Percentiles rank a stretch among this genome's conserved stretches.
Evolutionary conservation across 1,140 invertebrate genomes (phyloP).

Genomic region (Drosophila bocki): DNA sequence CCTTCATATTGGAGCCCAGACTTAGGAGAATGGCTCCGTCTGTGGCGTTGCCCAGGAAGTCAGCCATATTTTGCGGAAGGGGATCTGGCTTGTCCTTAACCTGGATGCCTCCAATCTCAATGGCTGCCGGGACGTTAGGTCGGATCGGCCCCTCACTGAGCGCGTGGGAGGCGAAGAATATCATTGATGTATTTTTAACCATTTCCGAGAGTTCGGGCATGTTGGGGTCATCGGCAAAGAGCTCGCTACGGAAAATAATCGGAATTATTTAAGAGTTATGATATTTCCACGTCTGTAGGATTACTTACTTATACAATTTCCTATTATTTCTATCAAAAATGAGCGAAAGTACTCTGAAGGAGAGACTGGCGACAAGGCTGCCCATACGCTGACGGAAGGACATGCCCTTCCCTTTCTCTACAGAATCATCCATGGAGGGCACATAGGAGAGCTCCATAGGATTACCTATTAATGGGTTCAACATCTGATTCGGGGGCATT

Average conservation of each 20-base stretch:
- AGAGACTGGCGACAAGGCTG: conserved; percentile 3
- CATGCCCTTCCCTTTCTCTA: conserved; percentile 20
- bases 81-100: conserved; percentile 67
- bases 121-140: conserved; percentile 74
- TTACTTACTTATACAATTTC: conserved; percentile 36
- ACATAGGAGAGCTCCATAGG: conserved; percentile 55
- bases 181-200: conserved; percentile 56
- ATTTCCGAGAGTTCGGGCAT: neutral
- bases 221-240: conserved; percentile 47
- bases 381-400: conserved; percentile 27
- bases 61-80: conserved; percentile 57
- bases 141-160: conserved; percentile 63
- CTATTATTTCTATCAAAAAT: neutral
- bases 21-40: conserved; percentile 86
- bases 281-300: neutral
- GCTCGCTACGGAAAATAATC: neutral
- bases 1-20: conserved; percentile 86
- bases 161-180: conserved; percentile 56
- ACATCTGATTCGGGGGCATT: conserved; percentile 24
- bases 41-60: conserved; percentile 56
- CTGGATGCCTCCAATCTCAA: conserved; percentile 85
- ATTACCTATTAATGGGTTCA: conserved; percentile 46
- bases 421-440: conserved; percentile 11
- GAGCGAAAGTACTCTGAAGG: neutral
- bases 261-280: neutral